phyloP scores from a whole-genome alignment of 2,113 vertebrate species.

The Orientallactaga bullata region DNA sequence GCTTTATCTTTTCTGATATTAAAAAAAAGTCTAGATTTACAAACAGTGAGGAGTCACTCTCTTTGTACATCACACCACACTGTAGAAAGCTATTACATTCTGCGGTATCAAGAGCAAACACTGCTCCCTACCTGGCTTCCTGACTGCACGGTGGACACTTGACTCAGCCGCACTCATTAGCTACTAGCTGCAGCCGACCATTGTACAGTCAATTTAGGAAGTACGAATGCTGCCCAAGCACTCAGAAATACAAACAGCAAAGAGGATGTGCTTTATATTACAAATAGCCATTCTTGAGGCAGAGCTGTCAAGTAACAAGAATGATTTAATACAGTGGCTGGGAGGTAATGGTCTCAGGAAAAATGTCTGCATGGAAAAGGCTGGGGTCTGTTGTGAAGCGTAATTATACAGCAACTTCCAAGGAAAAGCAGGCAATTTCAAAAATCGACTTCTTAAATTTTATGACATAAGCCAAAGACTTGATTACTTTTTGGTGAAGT shows the following conservation, averaged over 20 bases:
- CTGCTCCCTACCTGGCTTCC: background rate
- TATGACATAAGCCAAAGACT: slow-evolving; percentile 62
- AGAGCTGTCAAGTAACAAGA: slow-evolving; percentile 56
- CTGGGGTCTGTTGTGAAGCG: slow-evolving; percentile 73
- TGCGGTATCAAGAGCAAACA: slow-evolving; percentile 63
- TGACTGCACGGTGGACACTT: background rate
- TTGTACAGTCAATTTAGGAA: slow-evolving; percentile 54
- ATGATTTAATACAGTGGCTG: slow-evolving; percentile 42
- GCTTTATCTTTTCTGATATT: slow-evolving; percentile 48
- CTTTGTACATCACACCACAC: slow-evolving; percentile 54
- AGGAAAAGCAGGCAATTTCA: slow-evolving; percentile 63
- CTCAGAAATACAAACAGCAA: slow-evolving; percentile 44
- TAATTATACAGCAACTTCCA: slow-evolving; percentile 76
- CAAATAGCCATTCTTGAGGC: slow-evolving; percentile 14
- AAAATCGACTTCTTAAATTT: slow-evolving; percentile 47
- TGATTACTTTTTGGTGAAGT: slow-evolving; percentile 91
- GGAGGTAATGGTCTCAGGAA: slow-evolving; percentile 18
- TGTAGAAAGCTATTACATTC: slow-evolving; percentile 59
- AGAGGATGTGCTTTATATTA: slow-evolving; percentile 23
- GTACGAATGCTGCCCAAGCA: slow-evolving; percentile 35
- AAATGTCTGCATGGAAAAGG: slow-evolving; percentile 56
- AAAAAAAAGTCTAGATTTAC: slow-evolving; percentile 56
- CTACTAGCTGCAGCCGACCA: background rate
- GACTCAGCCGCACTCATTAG: slow-evolving; percentile 21
- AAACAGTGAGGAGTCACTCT: slow-evolving; percentile 59